Conservation (phyloP, 2,797 vertebrate genomes). For the Tokudaia muenninki region DNA sequence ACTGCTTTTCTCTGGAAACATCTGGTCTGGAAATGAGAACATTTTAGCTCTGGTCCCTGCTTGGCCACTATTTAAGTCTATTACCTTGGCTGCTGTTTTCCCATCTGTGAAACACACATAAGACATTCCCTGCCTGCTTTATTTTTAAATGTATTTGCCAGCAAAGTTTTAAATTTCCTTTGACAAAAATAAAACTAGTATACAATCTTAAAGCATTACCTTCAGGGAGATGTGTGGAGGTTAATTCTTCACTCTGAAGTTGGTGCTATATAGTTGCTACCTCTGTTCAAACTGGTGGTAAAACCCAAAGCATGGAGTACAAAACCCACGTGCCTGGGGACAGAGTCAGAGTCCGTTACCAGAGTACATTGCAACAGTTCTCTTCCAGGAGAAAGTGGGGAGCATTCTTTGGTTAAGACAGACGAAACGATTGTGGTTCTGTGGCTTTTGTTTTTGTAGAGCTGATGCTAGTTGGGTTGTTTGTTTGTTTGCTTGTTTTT, state of each 20-base stretch:
- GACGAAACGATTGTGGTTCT: not conserved
- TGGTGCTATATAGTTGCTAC: not conserved
- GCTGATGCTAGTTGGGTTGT: not conserved
- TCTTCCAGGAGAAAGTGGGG: constrained; percentile 5
- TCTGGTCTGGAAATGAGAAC: constrained; percentile 71
- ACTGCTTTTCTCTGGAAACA: constrained; percentile 69
- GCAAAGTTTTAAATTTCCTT: constrained; percentile 66
- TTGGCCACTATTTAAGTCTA: constrained; percentile 57
- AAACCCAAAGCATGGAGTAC: not conserved
- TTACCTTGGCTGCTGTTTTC: constrained; percentile 56
- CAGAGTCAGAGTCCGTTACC: not conserved
- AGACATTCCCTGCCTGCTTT: constrained; percentile 55
- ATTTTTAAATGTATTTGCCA: constrained; percentile 67
- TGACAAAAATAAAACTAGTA: constrained; percentile 51
- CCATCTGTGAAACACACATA: constrained; percentile 47
- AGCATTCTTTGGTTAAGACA: constrained; percentile 33
- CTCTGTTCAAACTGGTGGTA: constrained; percentile 22
- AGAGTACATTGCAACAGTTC: not conserved
- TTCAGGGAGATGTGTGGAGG: constrained; percentile 41
- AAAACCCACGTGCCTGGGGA: not conserved
- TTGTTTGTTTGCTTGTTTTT: not conserved
- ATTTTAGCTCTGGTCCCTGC: constrained; percentile 54
- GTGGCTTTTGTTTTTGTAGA: not conserved
- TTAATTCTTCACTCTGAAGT: constrained; percentile 30
- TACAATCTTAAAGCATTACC: constrained; percentile 13